These are phyloP conservation scores for Podiceps cristatus DNA, from an alignment of 2,113 vertebrate species.

Conservation along the genomic window DNA sequence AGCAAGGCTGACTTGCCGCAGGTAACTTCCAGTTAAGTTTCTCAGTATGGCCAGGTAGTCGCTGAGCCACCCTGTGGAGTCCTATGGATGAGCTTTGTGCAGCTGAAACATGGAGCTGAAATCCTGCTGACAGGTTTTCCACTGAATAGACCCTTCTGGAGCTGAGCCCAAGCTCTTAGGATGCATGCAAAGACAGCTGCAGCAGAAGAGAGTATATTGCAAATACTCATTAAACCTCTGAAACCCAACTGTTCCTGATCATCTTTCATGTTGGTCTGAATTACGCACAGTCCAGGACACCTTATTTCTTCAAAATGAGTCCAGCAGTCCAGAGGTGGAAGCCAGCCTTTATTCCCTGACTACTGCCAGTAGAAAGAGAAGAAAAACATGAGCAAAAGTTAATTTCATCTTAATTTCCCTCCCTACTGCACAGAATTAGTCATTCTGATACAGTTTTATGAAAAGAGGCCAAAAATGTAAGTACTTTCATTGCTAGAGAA, in stretches of 20 bases:
- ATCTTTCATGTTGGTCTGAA: neutral
- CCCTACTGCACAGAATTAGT: neutral
- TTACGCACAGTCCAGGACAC: neutral
- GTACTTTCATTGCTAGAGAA: neutral
- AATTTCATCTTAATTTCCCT: neutral
- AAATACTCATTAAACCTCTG: neutral
- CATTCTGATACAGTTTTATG: neutral
- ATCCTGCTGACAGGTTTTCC: neutral
- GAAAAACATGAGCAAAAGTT: neutral
- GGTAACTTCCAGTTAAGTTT: neutral
- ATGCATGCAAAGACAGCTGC: fast-evolving
- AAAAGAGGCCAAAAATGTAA: neutral
- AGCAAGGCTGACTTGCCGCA: neutral
- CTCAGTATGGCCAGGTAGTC: neutral
- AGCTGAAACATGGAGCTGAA: neutral
- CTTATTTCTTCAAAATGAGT: neutral
- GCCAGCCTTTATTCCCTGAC: neutral
- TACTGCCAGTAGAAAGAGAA: neutral
- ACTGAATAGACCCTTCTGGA: neutral
- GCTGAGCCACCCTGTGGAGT: neutral
- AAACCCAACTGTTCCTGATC: neutral
- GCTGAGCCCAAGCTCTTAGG: neutral
- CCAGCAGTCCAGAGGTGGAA: neutral
- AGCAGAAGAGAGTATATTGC: neutral
- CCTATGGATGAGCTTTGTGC: neutral